phyloP scores from a whole-genome alignment of 2,888 invertebrate species.

The Bimastos eiseni region DNA sequence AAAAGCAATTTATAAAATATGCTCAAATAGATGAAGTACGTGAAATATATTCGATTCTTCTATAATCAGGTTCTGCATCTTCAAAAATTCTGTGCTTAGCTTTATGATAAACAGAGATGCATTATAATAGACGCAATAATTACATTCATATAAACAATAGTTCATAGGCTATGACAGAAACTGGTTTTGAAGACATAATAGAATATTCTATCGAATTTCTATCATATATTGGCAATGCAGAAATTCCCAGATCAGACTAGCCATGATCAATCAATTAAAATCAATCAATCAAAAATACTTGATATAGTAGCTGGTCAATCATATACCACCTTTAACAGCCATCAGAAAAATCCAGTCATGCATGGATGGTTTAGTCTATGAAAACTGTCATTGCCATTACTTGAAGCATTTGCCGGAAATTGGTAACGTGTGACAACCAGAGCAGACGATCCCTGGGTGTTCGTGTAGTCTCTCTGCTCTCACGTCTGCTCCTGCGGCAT shows the following conservation, averaged over 20 bases:
- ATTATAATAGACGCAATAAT: too few relatives aligned
- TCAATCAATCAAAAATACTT: too few relatives aligned
- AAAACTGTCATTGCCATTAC: conserved; percentile 44
- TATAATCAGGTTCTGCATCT: background rate
- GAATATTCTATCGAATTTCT: background rate
- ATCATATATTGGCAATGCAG: background rate
- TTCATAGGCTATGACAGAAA: too few relatives aligned
- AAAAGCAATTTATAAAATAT: background rate
- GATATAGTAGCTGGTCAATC: too few relatives aligned
- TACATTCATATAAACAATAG: too few relatives aligned
- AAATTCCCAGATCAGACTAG: background rate
- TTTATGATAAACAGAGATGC: too few relatives aligned
- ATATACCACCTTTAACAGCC: too few relatives aligned
- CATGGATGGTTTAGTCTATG: background rate
- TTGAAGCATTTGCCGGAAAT: conserved; percentile 61
- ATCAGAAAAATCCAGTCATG: background rate
- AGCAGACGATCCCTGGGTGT: conserved; percentile 54
- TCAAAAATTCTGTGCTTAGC: background rate
- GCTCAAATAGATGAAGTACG: background rate
- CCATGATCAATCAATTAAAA: too few relatives aligned
- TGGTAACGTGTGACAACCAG: conserved; percentile 53
- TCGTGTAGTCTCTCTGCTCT: conserved; percentile 44
- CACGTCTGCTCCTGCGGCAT: conserved; percentile 47
- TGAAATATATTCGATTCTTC: background rate
- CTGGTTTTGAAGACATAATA: too few relatives aligned